Base-by-base conservation (phyloP, 2,113 vertebrate genomes). In the Crypturellus undulatus region DNA sequence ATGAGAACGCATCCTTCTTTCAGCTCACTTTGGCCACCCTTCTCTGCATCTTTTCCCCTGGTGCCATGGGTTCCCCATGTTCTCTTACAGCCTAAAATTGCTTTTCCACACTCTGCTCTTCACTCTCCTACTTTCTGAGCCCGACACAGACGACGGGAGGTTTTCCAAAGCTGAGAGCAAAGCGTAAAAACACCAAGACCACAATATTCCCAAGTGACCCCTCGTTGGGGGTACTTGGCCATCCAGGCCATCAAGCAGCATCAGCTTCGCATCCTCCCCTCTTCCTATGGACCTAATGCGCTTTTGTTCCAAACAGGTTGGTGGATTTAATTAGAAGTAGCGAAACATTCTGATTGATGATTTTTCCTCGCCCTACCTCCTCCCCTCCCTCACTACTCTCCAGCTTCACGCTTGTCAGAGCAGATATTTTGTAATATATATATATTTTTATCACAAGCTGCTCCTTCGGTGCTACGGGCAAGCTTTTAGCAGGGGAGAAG, bases 361-460 rank as follows among this genome's bases (percentile, higher is more conserved):
- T 95, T 96, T 84, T 84, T 92, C 42, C 59, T 76, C 20, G 0
- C 83, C 71, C 86, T 76, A 59, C 87, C 76, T 92, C 84, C 62
- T 88, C 85, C 91, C 58, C 45, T 84, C 82, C 84, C 65, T 88
- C 65, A 43, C 89, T 70, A 68, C 91, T 96, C 85, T 87, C 80
- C 78, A 89, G 82, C 92, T 94, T 96, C 96, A 96, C 38, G 79
- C 88, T 93, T 97, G 93, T 96, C 96, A 96, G 92, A 96, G 89
- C 93, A 91, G 89, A 90, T 96, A 91, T 84, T 93, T 86, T 86
- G 87, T 76, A 79, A 94, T 95, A 93, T 83, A 93, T 87, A 68
- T 80, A 54, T 94, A 43, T 92, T 49, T 65, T 89, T 95, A 77
- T 89, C 92, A 78, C 78, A 80, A 79, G 79, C 75, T 4, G 2